phyloP scores from a whole-genome alignment of 2,797 vertebrate species.

The Balearica regulorum region DNA sequence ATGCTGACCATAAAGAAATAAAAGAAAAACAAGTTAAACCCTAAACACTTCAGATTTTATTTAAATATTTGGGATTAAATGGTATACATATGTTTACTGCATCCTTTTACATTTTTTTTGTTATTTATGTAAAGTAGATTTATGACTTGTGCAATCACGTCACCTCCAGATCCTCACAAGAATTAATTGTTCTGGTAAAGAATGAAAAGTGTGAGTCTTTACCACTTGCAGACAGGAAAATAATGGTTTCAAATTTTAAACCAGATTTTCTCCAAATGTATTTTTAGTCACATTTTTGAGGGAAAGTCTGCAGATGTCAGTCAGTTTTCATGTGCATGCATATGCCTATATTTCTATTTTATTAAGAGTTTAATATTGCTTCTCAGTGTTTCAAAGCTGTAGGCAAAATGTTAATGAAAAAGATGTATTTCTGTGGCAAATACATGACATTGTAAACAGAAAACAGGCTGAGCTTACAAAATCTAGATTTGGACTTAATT shows the following conservation, averaged over 20 bases:
- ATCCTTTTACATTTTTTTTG: background rate
- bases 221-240: background rate
- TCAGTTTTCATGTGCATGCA: background rate
- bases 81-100: fast-evolving
- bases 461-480: background rate
- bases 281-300: background rate
- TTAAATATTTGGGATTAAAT: background rate
- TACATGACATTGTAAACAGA: background rate
- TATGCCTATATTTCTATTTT: background rate
- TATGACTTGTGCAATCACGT: background rate
- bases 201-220: background rate
- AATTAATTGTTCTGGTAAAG: background rate
- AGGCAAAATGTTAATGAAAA: background rate
- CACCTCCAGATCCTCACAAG: background rate
- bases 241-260: background rate
- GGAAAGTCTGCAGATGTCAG: background rate
- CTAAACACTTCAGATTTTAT: background rate
- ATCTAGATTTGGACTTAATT: background rate
- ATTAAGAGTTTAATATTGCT: background rate
- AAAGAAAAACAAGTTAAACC: background rate
- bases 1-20: background rate
- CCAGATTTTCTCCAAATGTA: background rate
- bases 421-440: background rate
- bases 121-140: background rate
- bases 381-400: background rate